Percentiles rank a stretch among this genome's conserved stretches.
These are phyloP conservation scores for Ptychoptera albimana DNA, from an alignment of 2,888 invertebrate genomes.

Conservation along the genomic window DNA sequence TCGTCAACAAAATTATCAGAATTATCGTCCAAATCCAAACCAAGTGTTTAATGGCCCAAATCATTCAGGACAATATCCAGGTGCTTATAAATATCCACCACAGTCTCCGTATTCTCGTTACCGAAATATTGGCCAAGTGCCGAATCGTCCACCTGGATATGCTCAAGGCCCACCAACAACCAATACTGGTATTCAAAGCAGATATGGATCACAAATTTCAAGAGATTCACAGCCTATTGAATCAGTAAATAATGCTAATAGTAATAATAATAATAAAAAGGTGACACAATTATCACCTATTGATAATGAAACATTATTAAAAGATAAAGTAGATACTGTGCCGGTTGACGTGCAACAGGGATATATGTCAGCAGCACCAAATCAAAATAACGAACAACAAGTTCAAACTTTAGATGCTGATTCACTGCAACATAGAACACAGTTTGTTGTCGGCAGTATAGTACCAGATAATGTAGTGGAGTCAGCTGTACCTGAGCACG, in stretches of 20 bases:
- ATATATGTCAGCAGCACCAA: conserved; percentile 1
- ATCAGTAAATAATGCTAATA: neutral
- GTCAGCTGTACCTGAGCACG: conserved; percentile 48
- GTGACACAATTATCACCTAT: too few species aligned
- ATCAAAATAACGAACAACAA: neutral
- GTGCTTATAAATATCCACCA: conserved; percentile 33
- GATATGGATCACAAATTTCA: neutral
- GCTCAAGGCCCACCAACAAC: neutral
- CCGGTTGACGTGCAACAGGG: neutral
- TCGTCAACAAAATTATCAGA: conserved; percentile 19
- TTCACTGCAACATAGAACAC: conserved; percentile 23
- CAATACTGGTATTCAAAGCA: neutral
- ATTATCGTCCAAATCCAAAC: conserved; percentile 13
- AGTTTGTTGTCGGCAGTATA: conserved; percentile 51
- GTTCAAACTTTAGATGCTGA: conserved; percentile 1
- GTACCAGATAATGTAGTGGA: conserved; percentile 6
- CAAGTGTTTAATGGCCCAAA: conserved; percentile 1
- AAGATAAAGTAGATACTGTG: neutral
- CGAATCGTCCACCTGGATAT: neutral
- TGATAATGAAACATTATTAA: neutral
- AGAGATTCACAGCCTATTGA: neutral
- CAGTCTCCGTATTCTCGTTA: conserved; percentile 30
- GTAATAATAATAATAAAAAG: too few species aligned
- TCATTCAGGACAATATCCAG: conserved; percentile 1
- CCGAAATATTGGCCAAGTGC: conserved; percentile 27